Conservation (phyloP, 2,888 invertebrate genomes). For the Tenthredo scrophulariae region DNA sequence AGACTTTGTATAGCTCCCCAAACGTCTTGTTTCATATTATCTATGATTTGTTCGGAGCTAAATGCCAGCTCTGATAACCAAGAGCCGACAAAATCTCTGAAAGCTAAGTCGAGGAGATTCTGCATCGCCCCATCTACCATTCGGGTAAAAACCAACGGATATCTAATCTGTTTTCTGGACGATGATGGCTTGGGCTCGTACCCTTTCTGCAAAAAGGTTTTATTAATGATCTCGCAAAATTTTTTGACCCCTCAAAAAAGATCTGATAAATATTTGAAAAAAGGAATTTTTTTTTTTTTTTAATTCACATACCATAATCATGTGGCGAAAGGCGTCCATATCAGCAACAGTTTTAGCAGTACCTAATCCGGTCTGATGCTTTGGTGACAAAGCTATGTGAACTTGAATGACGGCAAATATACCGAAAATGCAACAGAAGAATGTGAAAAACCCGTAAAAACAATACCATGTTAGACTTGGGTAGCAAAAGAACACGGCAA, state of each 20-base stretch:
- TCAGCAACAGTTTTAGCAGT: constrained; percentile 83
- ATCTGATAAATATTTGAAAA: not conserved
- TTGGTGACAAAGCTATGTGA: constrained; percentile 83
- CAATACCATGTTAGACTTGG: constrained; percentile 68
- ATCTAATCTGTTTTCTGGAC: constrained; percentile 80
- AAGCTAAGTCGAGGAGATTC: constrained; percentile 88
- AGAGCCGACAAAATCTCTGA: constrained; percentile 88
- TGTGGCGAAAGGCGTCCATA: constrained; percentile 82
- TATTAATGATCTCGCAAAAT: not conserved
- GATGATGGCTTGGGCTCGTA: constrained; percentile 71
- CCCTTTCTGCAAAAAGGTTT: constrained; percentile 69
- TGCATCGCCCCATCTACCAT: constrained; percentile 92
- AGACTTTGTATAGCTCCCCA: constrained; percentile 90
- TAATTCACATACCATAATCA: constrained; percentile 80
- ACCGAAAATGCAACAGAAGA: constrained; percentile 75
- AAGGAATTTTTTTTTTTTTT: not conserved
- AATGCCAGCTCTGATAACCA: constrained; percentile 88
- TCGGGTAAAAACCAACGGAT: constrained; percentile 90
- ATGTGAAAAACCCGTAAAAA: constrained; percentile 68
- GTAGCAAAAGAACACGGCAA: constrained; percentile 64
- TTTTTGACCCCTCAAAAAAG: not conserved
- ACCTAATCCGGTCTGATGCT: constrained; percentile 83
- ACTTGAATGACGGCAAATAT: constrained; percentile 81
- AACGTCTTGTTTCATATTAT: constrained; percentile 87
- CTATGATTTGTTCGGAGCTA: constrained; percentile 83